Base-by-base conservation (phyloP, 1,140 invertebrate species). In the Zaprionus kolodkinae region DNA sequence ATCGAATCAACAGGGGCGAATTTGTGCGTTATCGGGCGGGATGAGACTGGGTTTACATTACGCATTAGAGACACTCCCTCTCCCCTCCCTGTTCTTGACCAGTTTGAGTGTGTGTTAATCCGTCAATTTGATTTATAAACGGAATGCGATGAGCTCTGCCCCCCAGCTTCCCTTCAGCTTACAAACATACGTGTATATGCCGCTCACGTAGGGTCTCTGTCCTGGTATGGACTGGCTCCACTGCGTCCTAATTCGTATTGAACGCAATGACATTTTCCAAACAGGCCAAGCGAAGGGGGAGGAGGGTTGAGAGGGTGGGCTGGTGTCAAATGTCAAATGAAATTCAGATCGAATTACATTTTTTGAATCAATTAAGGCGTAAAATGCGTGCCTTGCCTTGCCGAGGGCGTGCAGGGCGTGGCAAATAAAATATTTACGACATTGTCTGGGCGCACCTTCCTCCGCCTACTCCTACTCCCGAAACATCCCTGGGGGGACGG, bases 331-430 rank as follows among this genome's bases (percentile, higher is more conserved):
- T 61, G 59, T 61, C 59, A 36, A 71, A 61, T 74, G 43, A 70
- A 85, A 76, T 78, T 80, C 69, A 71, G 75, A 81, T 85, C 69
- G 55, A 81, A 85, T 85, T 86, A 69, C 67, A 72, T 75, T 68
- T 81, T 68, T 75, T 65, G 55, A 86, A 78, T 85, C 81, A 85
- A 85, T 85, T 85, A 85, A 72, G 78, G 71, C 13, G 30, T 59
- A 72, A 45, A 15, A 15, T 45, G 40, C 40, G 40, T 54, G 74
- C 61, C 59, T 10, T 61, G 11, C 15, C 13, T 11, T 40, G 10
- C 17, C n/a, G n/a, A n/a, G n/a, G n/a, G n/a, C 17, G 13, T 1
- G 11, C 11, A 6, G 43, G 77, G 81, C 78, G 70, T 70, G 63
- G 21, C 70, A 66, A 54, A 67, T 70, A 65, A 73, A 77, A 85